These are phyloP conservation scores for Moxostoma hubbsi DNA, from an alignment of 2,797 vertebrate genomes.

Conservation along the genomic window DNA sequence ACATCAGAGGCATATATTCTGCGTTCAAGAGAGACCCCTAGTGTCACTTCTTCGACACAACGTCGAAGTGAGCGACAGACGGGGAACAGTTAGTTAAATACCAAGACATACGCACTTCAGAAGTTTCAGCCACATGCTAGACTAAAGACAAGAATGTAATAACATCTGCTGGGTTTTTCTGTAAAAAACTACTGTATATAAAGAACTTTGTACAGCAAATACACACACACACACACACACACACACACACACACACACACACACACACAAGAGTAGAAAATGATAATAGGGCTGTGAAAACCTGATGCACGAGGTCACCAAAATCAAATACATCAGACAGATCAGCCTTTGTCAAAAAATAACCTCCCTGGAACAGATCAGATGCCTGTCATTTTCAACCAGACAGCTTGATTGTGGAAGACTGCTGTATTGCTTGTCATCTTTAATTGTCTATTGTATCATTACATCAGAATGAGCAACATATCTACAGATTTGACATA, in stretches of 20 bases:
- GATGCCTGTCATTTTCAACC: neutral
- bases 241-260: neutral
- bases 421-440: neutral
- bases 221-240: neutral
- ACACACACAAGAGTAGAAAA: conserved; percentile 4
- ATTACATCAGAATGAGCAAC: neutral
- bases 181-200: neutral
- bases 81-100: no score
- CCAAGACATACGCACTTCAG: neutral
- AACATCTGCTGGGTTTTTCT: neutral
- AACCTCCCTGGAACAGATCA: neutral
- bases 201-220: no score
- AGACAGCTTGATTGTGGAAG: conserved; percentile 3
- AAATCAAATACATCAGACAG: conserved; percentile 31
- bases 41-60: no score
- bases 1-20: no score
- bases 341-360: conserved; percentile 30
- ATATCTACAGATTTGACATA: conserved; percentile 20
- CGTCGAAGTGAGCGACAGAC: no score
- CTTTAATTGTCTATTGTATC: neutral
- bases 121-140: neutral
- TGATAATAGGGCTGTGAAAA: neutral
- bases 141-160: neutral
- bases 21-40: no score
- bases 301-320: neutral